Evolutionary conservation across 2,113 vertebrate genomes (phyloP), one percentile per base, ranked within the genome.

Genomic region (Malaclemys terrapin): DNA sequence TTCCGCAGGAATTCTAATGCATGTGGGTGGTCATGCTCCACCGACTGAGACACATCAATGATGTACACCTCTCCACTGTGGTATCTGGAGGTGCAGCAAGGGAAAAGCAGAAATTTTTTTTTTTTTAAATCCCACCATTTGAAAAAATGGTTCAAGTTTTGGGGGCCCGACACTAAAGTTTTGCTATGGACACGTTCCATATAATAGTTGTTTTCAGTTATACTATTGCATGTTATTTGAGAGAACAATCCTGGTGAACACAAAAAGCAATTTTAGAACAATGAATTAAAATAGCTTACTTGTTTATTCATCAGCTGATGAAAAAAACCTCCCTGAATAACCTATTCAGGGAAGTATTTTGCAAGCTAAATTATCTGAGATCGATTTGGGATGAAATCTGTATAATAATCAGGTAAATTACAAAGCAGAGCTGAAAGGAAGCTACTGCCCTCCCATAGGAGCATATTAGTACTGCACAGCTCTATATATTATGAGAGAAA

Each of bases 1-100:
- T 99, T 99, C 9, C 99, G 98, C 82, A 99, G 98, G 98, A 99
- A 99, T 97, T 99, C 99, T 84, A 99, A 97, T 0, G 99, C 99
- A 0, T 99, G 99, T 0, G 99, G 99, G 89, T 99, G 99, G 95
- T 99, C 99, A 0, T 99, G 99, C 56, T 99, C 99, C 96, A 99
- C 99, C 0, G 99, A 99, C 98, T 99, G 99, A 0, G 99, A 99
- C 78, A 99, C 99, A 0, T 99, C 99, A 0, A 99, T 99, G 96
- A 99, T 98, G 95, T 99, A 98, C 29, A 98, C 98, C 0, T 98
- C 98, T 81, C 99, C 99, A 0, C 98, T 80, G 10, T 99, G 98
- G 97, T 99, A 99, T 84, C 99, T 99, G 87, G 29, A 78, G 24
- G 79, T 57, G n/a, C 13, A 75, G 4, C 50, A 25, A 82, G 5